Evolutionary conservation across 37 sponge, comb jelly and placozoan species (phyloP).

Genomic region (Tethya wilhelma): DNA sequence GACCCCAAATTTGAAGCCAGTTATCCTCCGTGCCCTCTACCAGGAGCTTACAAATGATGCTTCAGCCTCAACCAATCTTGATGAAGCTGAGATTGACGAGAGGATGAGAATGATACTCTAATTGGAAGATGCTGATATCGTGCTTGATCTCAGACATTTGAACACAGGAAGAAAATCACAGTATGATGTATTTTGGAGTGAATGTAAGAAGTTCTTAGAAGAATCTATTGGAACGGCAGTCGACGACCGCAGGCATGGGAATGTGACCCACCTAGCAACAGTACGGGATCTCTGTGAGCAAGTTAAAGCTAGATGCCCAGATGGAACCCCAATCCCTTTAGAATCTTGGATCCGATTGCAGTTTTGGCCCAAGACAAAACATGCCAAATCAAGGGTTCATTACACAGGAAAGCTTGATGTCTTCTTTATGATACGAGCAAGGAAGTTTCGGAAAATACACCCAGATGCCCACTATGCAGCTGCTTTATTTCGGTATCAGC

Average conservation of each 20-base stretch:
- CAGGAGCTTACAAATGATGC: slow-evolving; percentile 36
- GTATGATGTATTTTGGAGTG: slow-evolving; percentile 52
- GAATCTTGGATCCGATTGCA: slow-evolving; percentile 37
- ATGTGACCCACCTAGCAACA: slow-evolving; percentile 18
- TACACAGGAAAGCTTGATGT: slow-evolving; percentile 57
- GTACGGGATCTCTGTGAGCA: slow-evolving; percentile 36
- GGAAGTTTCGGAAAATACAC: slow-evolving; percentile 34
- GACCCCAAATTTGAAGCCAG: slow-evolving; percentile 16
- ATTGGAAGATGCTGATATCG: slow-evolving; percentile 39
- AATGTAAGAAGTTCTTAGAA: slow-evolving; percentile 51
- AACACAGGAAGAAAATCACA: slow-evolving; percentile 26
- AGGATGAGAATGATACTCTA: slow-evolving; percentile 6
- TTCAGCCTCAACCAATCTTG: slow-evolving; percentile 10
- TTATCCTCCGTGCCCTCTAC: slow-evolving; percentile 20
- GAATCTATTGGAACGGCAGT: slow-evolving; percentile 48
- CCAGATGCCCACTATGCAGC: slow-evolving; percentile 57
- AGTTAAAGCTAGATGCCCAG: slow-evolving; percentile 32
- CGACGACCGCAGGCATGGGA: slow-evolving; percentile 53
- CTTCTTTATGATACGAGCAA: slow-evolving; percentile 42
- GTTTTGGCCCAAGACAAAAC: slow-evolving; percentile 53
- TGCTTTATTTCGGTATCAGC: slow-evolving; percentile 36
- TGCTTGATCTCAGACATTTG: slow-evolving; percentile 37
- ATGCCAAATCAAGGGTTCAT: slow-evolving; percentile 17
- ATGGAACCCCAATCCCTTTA: slow-evolving; percentile 16
- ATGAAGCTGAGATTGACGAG: slow-evolving; percentile 35